A percentile compares a stretch with the other conserved stretches of the same genome.
Evolutionary conservation across 2,888 invertebrate species (phyloP).

Genomic region (Drosophila quinaria): DNA sequence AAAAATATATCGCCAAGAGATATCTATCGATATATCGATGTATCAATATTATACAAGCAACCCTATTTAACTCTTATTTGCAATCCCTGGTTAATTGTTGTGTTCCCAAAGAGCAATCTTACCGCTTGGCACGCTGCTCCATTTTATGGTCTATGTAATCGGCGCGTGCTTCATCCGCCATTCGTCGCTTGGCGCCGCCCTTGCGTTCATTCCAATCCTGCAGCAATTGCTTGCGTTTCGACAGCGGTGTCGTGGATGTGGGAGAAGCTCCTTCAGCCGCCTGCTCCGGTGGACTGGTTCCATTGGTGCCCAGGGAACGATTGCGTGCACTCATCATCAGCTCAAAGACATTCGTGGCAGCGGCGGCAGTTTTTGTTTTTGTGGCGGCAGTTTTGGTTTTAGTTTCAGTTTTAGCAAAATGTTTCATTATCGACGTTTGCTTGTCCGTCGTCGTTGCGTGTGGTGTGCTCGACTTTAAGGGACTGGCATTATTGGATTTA

Average conservation of each 20-base stretch:
- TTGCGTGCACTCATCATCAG: conserved; percentile 90
- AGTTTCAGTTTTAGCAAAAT: conserved; percentile 41
- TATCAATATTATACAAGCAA: no score
- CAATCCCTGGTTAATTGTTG: no score
- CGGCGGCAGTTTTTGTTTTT: conserved; percentile 27
- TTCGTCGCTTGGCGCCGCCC: conserved; percentile 88
- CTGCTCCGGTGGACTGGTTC: conserved; percentile 76
- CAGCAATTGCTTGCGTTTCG: conserved; percentile 87
- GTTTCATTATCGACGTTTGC: conserved; percentile 48
- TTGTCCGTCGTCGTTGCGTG: conserved; percentile 5
- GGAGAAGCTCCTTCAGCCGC: conserved; percentile 16
- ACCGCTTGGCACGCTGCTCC: conserved; percentile 88
- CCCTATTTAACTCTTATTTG: no score
- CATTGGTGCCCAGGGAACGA: conserved; percentile 88
- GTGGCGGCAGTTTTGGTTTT: conserved; percentile 31
- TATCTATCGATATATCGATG: no score
- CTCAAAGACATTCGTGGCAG: conserved; percentile 88
- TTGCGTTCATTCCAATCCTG: conserved; percentile 89
- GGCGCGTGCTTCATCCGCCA: conserved; percentile 87
- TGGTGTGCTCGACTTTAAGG: conserved; percentile 58
- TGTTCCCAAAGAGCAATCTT: conserved; percentile 27
- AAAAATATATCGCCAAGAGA: no score
- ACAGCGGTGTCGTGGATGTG: conserved; percentile 50
- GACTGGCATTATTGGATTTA: conserved; percentile 54
- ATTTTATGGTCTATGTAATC: conserved; percentile 87